These are phyloP conservation scores for Eulithis testata DNA, from an alignment of 2,888 invertebrate genomes.

Conservation along the genomic window DNA sequence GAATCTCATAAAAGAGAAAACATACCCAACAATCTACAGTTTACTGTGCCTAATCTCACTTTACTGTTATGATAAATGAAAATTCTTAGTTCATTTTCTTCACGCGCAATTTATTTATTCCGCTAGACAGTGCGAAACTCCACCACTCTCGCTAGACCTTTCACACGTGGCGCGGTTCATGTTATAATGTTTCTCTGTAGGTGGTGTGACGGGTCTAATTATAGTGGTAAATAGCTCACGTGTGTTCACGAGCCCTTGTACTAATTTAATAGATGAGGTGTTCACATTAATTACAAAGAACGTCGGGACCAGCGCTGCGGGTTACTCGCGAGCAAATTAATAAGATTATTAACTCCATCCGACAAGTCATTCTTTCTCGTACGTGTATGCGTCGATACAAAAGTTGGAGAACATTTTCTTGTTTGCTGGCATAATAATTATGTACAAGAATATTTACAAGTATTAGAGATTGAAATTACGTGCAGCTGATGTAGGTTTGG, in stretches of 20 bases:
- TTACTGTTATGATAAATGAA: conserved; percentile 77
- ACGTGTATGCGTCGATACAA: conserved; percentile 37
- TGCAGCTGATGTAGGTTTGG: no score
- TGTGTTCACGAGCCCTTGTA: conserved; percentile 75
- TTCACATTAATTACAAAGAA: conserved; percentile 83
- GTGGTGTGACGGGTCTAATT: conserved; percentile 52
- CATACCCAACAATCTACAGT: conserved; percentile 10
- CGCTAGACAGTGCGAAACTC: conserved; percentile 65
- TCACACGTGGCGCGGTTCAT: conserved; percentile 27
- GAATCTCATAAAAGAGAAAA: not conserved
- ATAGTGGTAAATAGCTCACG: conserved; percentile 64
- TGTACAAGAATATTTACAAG: not conserved
- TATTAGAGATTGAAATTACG: no score
- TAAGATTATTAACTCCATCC: conserved; percentile 82
- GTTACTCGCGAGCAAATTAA: conserved; percentile 77
- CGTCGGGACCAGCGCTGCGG: conserved; percentile 76
- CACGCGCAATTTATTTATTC: conserved; percentile 80
- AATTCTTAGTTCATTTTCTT: conserved; percentile 79
- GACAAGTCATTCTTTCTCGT: conserved; percentile 78
- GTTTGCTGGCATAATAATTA: conserved; percentile 8
- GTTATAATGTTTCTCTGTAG: conserved; percentile 29
- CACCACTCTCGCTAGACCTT: conserved; percentile 56
- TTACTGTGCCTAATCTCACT: conserved; percentile 49
- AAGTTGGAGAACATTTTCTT: conserved; percentile 31
- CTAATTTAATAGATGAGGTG: conserved; percentile 85